Percentiles rank a stretch among this genome's conserved stretches.
phyloP scores from a whole-genome alignment of 2,797 vertebrate species.

The Microcaecilia unicolor region DNA sequence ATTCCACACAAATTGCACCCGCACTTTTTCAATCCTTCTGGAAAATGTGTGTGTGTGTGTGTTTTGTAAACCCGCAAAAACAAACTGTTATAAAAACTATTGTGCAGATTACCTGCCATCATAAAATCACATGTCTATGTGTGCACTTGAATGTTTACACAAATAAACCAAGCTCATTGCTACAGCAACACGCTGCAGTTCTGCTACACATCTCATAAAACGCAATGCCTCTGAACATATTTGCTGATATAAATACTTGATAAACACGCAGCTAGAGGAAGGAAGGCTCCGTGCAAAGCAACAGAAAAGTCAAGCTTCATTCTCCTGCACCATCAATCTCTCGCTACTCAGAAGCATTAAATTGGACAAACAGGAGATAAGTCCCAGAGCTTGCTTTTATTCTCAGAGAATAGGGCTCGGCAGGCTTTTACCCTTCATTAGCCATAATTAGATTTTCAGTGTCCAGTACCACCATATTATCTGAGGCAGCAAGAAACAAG shows the following conservation, averaged over 20 bases:
- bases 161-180: background rate
- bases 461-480: background rate
- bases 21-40: too few relatives aligned
- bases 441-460: background rate
- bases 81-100: too few relatives aligned
- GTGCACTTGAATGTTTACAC: background rate
- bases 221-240: constrained; percentile 19
- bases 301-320: background rate
- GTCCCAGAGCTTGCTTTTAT: background rate
- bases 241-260: constrained; percentile 14
- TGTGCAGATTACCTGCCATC: background rate
- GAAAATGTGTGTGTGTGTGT: too few relatives aligned
- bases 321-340: constrained; percentile 2
- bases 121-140: accelerated
- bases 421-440: constrained; percentile 1
- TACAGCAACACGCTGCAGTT: accelerated
- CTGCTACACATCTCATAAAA: constrained; percentile 9
- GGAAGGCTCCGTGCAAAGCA: background rate
- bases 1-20: too few relatives aligned
- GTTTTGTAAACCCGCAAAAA: too few relatives aligned
- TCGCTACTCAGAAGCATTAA: background rate
- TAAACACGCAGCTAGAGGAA: background rate
- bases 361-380: background rate
- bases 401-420: background rate
- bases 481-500: background rate